Evolutionary conservation across 1,140 invertebrate genomes (phyloP).

Genomic region (Hyphantria cunea): DNA sequence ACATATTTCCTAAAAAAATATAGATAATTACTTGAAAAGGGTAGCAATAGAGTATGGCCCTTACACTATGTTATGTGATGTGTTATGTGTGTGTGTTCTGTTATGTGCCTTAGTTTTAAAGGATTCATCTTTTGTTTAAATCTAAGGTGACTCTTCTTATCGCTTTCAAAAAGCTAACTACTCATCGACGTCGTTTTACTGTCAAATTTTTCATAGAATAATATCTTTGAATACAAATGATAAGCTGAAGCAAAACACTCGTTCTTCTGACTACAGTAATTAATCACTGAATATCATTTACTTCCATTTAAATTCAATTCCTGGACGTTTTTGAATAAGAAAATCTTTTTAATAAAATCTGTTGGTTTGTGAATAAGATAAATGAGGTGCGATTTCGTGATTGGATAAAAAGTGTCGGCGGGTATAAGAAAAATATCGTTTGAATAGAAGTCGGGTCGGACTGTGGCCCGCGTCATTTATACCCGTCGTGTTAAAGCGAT

Average conservation of each 20-base stretch:
- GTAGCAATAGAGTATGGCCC: no score
- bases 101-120: no score
- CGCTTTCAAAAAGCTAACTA: no score
- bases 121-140: no score
- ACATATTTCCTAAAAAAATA: no score
- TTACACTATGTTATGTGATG: no score
- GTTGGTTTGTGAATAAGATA: conserved; percentile 52
- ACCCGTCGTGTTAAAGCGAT: conserved; percentile 16
- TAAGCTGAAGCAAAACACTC: conserved; percentile 35
- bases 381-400: conserved; percentile 59
- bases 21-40: no score
- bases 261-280: conserved; percentile 31
- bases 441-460: conserved; percentile 32
- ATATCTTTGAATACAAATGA: conserved; percentile 28
- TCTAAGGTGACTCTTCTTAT: no score
- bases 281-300: conserved; percentile 40
- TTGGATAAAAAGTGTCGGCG: conserved; percentile 39
- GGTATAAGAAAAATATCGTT: conserved; percentile 33
- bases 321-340: conserved; percentile 49
- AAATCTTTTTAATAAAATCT: conserved; percentile 55
- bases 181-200: background rate
- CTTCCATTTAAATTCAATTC: conserved; percentile 52
- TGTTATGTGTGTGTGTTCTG: no score
- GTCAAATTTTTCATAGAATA: conserved; percentile 9
- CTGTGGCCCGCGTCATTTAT: conserved; percentile 26